These are phyloP conservation scores for Tipula helvola DNA, from an alignment of 2,888 invertebrate genomes.

Conservation along the genomic window DNA sequence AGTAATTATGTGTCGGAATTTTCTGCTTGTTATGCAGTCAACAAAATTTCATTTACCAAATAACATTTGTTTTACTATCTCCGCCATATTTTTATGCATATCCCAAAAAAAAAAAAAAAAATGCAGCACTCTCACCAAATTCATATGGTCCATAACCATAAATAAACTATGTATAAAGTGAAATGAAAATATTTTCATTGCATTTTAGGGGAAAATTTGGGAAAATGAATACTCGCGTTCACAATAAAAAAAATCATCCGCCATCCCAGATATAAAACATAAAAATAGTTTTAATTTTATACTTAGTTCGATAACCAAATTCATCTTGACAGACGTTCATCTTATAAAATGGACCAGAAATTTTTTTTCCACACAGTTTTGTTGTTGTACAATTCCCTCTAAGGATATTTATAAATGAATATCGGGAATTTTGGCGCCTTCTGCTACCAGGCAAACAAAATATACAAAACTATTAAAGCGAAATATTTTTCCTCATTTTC, in stretches of 20 bases:
- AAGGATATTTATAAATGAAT: conserved; percentile 9
- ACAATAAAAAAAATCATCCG: neutral
- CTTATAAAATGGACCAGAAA: neutral
- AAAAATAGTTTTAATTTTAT: neutral
- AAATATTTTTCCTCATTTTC: neutral
- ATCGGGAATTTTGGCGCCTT: conserved; percentile 10
- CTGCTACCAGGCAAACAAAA: conserved; percentile 8
- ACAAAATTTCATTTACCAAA: no score
- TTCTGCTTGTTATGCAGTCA: no score
- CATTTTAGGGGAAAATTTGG: neutral
- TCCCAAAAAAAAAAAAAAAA: neutral
- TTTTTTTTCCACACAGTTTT: neutral
- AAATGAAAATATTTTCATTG: neutral
- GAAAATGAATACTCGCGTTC: neutral
- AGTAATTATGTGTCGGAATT: no score
- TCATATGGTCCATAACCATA: neutral
- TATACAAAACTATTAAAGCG: neutral
- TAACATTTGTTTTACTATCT: no score
- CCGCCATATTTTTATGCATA: neutral
- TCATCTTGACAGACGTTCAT: neutral
- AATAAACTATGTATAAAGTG: neutral
- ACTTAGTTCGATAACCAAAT: neutral
- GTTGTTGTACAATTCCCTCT: neutral
- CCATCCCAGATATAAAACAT: neutral
- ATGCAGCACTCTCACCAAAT: neutral